A percentile compares a stretch with the other conserved stretches of the same genome.
Evolutionary conservation across 2,888 invertebrate genomes (phyloP).

Genomic region (Seira sanloemensis): DNA sequence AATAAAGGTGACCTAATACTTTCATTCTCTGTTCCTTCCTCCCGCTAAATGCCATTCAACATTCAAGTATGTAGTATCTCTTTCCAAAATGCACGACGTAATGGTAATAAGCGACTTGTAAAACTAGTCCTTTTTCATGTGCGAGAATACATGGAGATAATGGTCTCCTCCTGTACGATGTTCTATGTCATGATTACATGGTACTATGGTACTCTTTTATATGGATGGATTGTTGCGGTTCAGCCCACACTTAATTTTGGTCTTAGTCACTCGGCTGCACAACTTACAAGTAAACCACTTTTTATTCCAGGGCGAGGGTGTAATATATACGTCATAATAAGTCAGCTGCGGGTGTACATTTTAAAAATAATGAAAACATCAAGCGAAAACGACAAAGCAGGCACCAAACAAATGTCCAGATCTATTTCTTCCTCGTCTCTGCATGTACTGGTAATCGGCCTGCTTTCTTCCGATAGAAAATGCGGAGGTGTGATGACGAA

Average conservation of each 20-base stretch:
- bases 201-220: slow-evolving; percentile 11
- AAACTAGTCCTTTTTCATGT: neutral
- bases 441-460: no score
- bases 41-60: neutral
- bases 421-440: no score
- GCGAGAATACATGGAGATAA: slow-evolving; percentile 5
- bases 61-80: neutral
- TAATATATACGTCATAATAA: slow-evolving; percentile 35
- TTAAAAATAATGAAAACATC: slow-evolving; percentile 38
- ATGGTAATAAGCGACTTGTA: slow-evolving; percentile 9
- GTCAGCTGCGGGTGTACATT: slow-evolving; percentile 37
- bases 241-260: slow-evolving; percentile 27
- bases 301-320: neutral
- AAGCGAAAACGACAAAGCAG: slow-evolving; percentile 18
- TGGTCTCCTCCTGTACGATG: slow-evolving; percentile 13
- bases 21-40: neutral
- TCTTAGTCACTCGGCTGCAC: neutral
- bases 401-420: slow-evolving; percentile 21
- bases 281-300: slow-evolving; percentile 1
- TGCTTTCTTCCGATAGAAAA: slow-evolving; percentile 2
- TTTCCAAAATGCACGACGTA: no score
- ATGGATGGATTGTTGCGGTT: slow-evolving; percentile 24
- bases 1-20: neutral
- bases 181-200: slow-evolving; percentile 14
- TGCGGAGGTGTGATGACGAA: slow-evolving; percentile 36